phyloP scores from a whole-genome alignment of 2,888 invertebrate species.

The Polyploca ridens region DNA sequence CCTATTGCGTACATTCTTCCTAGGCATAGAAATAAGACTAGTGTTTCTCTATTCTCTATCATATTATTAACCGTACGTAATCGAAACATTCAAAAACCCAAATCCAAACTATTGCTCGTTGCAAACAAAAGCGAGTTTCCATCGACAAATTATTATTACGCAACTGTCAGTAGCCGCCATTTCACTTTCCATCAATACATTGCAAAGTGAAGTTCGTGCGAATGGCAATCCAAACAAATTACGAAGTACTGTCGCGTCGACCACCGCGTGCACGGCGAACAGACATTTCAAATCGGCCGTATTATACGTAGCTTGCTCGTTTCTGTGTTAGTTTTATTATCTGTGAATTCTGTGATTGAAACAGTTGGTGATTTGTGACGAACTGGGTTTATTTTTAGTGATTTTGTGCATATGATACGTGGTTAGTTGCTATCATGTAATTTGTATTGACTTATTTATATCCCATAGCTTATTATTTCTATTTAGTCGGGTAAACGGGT shows the following conservation, averaged over 20 bases:
- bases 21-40: no score
- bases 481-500: no score
- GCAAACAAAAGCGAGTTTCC: background rate
- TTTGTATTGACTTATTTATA: no score
- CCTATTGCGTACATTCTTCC: no score
- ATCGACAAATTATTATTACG: conserved; percentile 4
- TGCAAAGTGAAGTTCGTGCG: background rate
- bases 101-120: no score
- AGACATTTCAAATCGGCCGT: background rate
- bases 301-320: background rate
- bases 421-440: background rate
- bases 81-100: background rate
- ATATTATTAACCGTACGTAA: background rate
- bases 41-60: no score
- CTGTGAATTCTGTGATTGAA: background rate
- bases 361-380: background rate
- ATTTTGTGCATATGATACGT: background rate
- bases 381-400: background rate
- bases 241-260: background rate
- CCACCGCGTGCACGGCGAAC: background rate
- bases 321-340: background rate
- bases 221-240: background rate
- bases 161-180: background rate
- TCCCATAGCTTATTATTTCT: no score
- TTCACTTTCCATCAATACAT: background rate